Evolutionary conservation across 2,797 vertebrate genomes (phyloP), one percentile per base, ranked within the genome.

Genomic region (Mionectes olivaceus): DNA sequence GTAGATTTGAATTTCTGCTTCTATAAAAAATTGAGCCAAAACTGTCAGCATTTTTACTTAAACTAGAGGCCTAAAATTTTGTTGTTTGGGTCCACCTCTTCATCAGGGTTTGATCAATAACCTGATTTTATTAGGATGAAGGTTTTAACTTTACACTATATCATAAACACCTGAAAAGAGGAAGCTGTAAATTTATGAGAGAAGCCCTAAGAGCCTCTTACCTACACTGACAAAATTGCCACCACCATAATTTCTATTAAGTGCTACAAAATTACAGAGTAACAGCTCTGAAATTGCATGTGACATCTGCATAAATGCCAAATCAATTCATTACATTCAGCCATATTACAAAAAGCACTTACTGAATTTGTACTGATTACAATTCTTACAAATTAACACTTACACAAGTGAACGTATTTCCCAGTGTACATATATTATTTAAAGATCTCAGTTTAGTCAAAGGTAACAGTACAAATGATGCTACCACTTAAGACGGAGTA

Each of bases 361-460:
- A 94, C 75, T 94, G 96, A 97, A 96, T 98, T 97, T 97, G 89
- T 96, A 95, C 94, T 97, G 95, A 98, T 98, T 96, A 96, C 96
- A 86, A 93, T 89, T 95, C 97, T 96, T 94, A 84, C 70, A 96
- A 97, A 97, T 97, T 97, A 98, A 96, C 91, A 94, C 87, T 95
- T 95, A 92, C 52, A 63, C 47, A 32, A 91, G 90, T 5, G n/a
- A 96, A 91, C 28, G 60, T 90, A 68, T 83, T 93, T 96, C 83
- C 61, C 33, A 63, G 69, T 50, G 64, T 76, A 91, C 59, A 84
- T 93, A 41, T 70, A 92, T 96, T 96, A 96, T 96, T 97, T 95
- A 93, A 96, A 97, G 70, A 95, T 95, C 90, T 94, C 68, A 76
- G 41, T 87, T 96, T 78, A 88, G 87, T 74, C 71, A 94, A 95